phyloP scores from a whole-genome alignment of 2,888 invertebrate species.

The Coecobrya sp. region DNA sequence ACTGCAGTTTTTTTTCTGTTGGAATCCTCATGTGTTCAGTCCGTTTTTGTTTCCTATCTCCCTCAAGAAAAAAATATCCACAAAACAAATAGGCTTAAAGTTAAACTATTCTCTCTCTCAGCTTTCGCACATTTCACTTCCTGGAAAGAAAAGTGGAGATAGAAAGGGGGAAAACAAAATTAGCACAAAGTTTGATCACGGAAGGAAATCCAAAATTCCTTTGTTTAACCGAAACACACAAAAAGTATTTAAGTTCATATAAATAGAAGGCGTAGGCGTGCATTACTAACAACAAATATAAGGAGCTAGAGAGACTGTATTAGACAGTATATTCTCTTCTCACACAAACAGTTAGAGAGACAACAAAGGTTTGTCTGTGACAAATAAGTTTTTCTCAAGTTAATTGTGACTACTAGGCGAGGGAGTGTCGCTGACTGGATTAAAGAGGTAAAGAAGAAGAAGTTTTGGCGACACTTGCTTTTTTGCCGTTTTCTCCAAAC shows the following conservation, averaged over 20 bases:
- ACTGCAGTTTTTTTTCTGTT: neutral
- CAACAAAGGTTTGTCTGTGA: constrained; percentile 47
- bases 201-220: constrained; percentile 30
- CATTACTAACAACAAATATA: neutral
- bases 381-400: constrained; percentile 61
- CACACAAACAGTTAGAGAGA: constrained; percentile 35
- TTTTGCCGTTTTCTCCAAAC: constrained; percentile 12
- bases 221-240: neutral
- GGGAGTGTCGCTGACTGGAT: constrained; percentile 79
- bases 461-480: constrained; percentile 79
- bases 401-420: constrained; percentile 75
- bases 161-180: constrained; percentile 39
- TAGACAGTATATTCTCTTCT: neutral
- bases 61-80: constrained; percentile 49
- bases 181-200: constrained; percentile 54
- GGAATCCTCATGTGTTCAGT: neutral
- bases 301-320: neutral
- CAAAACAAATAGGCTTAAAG: constrained; percentile 43
- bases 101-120: constrained; percentile 45
- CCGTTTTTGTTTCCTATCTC: neutral
- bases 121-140: neutral
- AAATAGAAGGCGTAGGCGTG: neutral
- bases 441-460: constrained; percentile 66
- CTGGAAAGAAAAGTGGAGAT: neutral
- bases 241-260: constrained; percentile 1